Base-by-base conservation (phyloP, 2,888 invertebrate species). In the Pyralis farinalis region DNA sequence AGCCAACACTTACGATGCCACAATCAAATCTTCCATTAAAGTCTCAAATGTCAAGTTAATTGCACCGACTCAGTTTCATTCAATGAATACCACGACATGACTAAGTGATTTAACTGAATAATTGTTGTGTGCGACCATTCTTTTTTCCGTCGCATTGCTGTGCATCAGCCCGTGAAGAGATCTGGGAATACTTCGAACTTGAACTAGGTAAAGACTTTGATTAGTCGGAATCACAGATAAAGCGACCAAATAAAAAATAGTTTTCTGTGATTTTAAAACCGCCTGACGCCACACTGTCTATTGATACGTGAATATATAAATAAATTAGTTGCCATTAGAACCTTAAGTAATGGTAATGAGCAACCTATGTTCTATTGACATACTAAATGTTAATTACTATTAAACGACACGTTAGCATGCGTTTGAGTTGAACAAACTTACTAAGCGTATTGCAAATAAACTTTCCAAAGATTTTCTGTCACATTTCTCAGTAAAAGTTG, bases 361-460 rank as follows among this genome's bases (percentile, higher is more conserved):
- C 31, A 31, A 8, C 12, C 10, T 30, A 31, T 12, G 2, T 71
- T 77, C 71, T 71, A 73, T 76, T 78, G 73, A 76, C 76, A 76
- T 63, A 79, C 72, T 73, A 74, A 77, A 78, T 64, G 71, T 55
- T 62, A 71, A 74, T 66, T 61, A 60, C 56, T 43, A 47, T 47
- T 69, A 56, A 70, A 51, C 51, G 63, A 58, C 58, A 4, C 16
- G 58, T 55, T 58, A 58, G 25, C 51, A 51, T 47, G 45, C 51
- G 51, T 53, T 53, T 58, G 64, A 44, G 38, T 42, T 43, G 51
- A 55, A 55, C 53, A 37, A 21, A 21, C 21, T 29, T 20, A 37
- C 31, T 31, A 27, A 11, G 12, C 3, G 16, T 8, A 12, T 11
- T 3, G 10, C 8, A 35, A 9, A 25, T 11, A 28, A 28, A 34